A percentile compares a stretch with the other conserved stretches of the same genome.
Conservation (phyloP, 2,113 vertebrate genomes). For the Nycticryphes semicollaris region DNA sequence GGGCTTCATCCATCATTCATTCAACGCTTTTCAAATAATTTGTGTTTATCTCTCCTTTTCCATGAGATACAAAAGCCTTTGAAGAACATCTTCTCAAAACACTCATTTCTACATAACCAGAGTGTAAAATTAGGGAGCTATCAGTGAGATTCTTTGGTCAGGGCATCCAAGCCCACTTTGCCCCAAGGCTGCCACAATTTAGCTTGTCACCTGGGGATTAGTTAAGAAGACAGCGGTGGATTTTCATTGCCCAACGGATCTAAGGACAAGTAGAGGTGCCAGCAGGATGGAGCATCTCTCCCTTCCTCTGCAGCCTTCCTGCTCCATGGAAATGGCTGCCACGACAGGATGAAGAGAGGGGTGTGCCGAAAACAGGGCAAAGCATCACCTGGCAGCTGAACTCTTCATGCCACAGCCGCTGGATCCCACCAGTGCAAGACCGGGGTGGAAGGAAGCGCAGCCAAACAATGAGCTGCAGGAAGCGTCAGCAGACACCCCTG, state of each 20-base stretch:
- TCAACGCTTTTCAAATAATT: not conserved
- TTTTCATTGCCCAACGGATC: not conserved
- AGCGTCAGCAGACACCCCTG: accelerated
- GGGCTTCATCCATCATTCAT: not conserved
- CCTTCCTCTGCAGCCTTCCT: not conserved
- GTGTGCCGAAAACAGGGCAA: not conserved
- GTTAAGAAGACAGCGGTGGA: not conserved
- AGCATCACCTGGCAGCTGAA: not conserved
- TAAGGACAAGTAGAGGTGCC: not conserved
- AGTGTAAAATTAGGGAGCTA: not conserved
- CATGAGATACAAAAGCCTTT: not conserved
- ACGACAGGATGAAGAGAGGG: not conserved
- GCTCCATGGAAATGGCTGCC: not conserved
- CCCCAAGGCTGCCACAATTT: not conserved
- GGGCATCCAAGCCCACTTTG: not conserved
- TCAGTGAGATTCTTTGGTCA: not conserved
- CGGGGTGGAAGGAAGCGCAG: not conserved
- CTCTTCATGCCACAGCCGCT: not conserved
- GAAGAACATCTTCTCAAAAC: not conserved
- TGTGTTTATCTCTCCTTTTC: not conserved
- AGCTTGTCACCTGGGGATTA: not conserved
- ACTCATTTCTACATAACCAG: not conserved
- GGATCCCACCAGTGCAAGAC: accelerated
- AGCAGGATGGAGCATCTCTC: not conserved
- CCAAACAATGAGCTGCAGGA: not conserved